Evolutionary conservation across 2,113 vertebrate genomes (phyloP), one percentile per base, ranked within the genome.

Genomic region (Channa maculata): DNA sequence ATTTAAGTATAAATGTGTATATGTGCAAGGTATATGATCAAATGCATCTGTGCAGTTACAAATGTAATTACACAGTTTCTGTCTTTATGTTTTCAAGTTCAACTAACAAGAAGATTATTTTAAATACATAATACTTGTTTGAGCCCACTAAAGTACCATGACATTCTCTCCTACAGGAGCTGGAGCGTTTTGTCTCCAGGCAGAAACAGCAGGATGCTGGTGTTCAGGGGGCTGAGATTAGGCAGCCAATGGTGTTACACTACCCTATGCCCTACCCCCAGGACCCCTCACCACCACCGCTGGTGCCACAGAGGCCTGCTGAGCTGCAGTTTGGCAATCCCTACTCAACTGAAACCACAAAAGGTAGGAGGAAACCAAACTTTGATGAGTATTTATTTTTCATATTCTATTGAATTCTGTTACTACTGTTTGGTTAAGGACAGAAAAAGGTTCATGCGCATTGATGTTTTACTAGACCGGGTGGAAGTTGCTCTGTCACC

Each of bases 281-380:
- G 85, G 95, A 96, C 65, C 95, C 87, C 3, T 94, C 94, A 10
- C 92, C 92, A 0, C 88, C 95, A 14, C 94, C 95, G 0, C 88
- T 94, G 62, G 93, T 97, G 38, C 94, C 96, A 2, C 89, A 92
- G 54, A 89, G 94, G 63, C 93, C 96, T 0, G 96, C 96, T 8
- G 94, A 96, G 83, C 83, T 99, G 87, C 97, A 97, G 2, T 98
- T 93, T 50, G 97, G 97, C 81, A 98, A 99, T 72, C 98, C 97
- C 11, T 99, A 99, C 59, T 93, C 94, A 77, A 71, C 89, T 3
- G 94, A 94, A 65, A 91, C 89, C 70, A 91, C 86, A 5, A 94
- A 93, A 96, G 96, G 97, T 95, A 36, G 44, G 87, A 12, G 8
- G 5, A 8, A 5, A 13, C 5, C 6, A 2, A 2, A 11, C 36